These are phyloP conservation scores for Philypnodon macrostomus DNA, from an alignment of 2,797 vertebrate species.

Conservation along the genomic window DNA sequence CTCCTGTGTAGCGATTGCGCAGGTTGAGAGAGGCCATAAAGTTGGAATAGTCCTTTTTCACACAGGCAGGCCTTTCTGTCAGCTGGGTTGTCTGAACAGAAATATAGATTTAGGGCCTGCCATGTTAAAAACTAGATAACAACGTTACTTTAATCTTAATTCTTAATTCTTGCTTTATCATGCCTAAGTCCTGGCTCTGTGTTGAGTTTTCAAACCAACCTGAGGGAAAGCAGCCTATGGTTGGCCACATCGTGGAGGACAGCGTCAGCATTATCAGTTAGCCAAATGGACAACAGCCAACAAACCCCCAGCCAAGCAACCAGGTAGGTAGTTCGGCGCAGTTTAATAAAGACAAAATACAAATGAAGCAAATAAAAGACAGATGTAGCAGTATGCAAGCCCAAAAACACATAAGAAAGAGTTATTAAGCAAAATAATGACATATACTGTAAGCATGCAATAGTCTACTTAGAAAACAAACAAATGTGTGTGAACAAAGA, in stretches of 20 bases:
- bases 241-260: slow-evolving; percentile 61
- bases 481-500: slow-evolving; percentile 30
- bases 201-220: slow-evolving; percentile 75
- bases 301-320: slow-evolving; percentile 69
- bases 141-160: neutral
- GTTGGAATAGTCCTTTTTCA: slow-evolving; percentile 98
- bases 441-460: slow-evolving; percentile 43
- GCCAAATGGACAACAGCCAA: slow-evolving; percentile 70
- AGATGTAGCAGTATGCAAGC: slow-evolving; percentile 55
- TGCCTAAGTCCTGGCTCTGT: slow-evolving; percentile 41
- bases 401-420: slow-evolving; percentile 38
- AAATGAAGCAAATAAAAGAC: slow-evolving; percentile 75
- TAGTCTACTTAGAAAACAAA: slow-evolving; percentile 25
- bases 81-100: slow-evolving; percentile 85
- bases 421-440: slow-evolving; percentile 58
- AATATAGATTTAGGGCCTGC: slow-evolving; percentile 9
- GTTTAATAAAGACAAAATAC: slow-evolving; percentile 73
- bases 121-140: neutral
- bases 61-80: slow-evolving; percentile 90
- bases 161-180: slow-evolving; percentile 17
- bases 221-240: slow-evolving; percentile 80
- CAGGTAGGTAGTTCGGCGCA: slow-evolving; percentile 61
- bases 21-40: slow-evolving; percentile 97
- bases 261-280: slow-evolving; percentile 72
- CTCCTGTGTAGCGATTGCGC: slow-evolving; percentile 95